Evolutionary conservation across 2,888 invertebrate genomes (phyloP), one percentile per base, ranked within the genome.

Genomic region (Nemoura dubitans): DNA sequence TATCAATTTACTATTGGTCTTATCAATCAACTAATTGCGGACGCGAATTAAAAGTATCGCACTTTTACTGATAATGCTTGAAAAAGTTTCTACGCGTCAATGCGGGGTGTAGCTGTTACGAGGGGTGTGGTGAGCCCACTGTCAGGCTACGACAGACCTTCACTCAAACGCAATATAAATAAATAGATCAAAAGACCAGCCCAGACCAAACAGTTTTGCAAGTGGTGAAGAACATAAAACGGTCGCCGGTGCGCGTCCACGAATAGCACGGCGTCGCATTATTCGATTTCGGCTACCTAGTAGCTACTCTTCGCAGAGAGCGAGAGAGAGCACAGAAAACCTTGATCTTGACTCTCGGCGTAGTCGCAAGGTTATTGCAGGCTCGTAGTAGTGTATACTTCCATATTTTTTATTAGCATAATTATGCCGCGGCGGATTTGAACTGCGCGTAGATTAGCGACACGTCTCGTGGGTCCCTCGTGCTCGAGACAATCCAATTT

Each of bases 131-230:
- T 21, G 16, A 59, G 59, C 59, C 21, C 21, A 21, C 59, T 59
- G 59, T 59, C 59, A 21, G n/a, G n/a, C n/a, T n/a, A n/a, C n/a
- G n/a, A n/a, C n/a, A n/a, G 59, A 59, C 21, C 59, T 2, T 1
- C 21, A 59, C 59, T 59, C 21, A 3, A 7, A 59, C 59, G 59
- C 59, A 59, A 59, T 14, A 59, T 59, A 59, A 59, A 59, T 36
- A 36, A 36, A 36, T 36, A 36, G 5, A 3, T 36, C 59, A 59
- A 10, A 59, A 59, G 14, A 10, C 10, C n/a, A n/a, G 36, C 59
- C 59, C 59, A 59, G 59, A 59, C 59, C 59, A 59, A 59, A 59
- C 59, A 59, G 59, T 59, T 59, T 59, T 21, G 59, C 59, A 59
- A 59, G 59, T 21, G 59, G 14, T 59, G 59, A 59, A 59, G 21